Percentiles rank a stretch among this genome's conserved stretches.
These are phyloP conservation scores for Heliconius cydno DNA, from an alignment of 2,888 invertebrate species.

Conservation along the genomic window DNA sequence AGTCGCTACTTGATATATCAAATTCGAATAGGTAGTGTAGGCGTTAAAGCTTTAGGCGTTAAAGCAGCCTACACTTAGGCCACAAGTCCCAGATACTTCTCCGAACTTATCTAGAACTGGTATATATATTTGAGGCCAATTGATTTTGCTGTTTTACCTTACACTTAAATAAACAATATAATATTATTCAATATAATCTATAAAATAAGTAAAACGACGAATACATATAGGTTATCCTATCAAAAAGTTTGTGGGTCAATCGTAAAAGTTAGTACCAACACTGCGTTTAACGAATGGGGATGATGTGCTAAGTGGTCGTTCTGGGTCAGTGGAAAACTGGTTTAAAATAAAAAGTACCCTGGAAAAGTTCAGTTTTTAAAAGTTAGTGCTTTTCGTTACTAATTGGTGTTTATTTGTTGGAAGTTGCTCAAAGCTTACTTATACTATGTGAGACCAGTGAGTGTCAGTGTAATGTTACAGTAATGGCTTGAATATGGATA, in stretches of 20 bases:
- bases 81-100: too few species aligned
- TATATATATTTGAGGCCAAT: too few species aligned
- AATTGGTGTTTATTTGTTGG: constrained; percentile 17
- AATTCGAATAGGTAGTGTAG: too few species aligned
- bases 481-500: too few species aligned
- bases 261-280: constrained; percentile 47
- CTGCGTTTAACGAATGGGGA: constrained; percentile 47
- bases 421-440: constrained; percentile 8
- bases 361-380: constrained; percentile 19
- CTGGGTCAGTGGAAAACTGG: constrained; percentile 33
- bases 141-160: too few species aligned
- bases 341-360: constrained; percentile 19
- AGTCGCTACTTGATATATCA: too few species aligned
- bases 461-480: not conserved
- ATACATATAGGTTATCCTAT: constrained; percentile 5
- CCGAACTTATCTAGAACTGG: not conserved
- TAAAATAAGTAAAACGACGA: not conserved
- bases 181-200: not conserved
- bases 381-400: constrained; percentile 26
- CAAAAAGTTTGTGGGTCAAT: constrained; percentile 49
- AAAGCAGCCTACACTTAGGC: too few species aligned
- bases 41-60: too few species aligned
- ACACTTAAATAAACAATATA: not conserved
- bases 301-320: constrained; percentile 40
- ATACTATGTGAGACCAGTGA: not conserved